A percentile compares a stretch with the other conserved stretches of the same genome.
These are phyloP conservation scores for Mungos mungo DNA, from an alignment of 2,113 vertebrate species.

Conservation along the genomic window DNA sequence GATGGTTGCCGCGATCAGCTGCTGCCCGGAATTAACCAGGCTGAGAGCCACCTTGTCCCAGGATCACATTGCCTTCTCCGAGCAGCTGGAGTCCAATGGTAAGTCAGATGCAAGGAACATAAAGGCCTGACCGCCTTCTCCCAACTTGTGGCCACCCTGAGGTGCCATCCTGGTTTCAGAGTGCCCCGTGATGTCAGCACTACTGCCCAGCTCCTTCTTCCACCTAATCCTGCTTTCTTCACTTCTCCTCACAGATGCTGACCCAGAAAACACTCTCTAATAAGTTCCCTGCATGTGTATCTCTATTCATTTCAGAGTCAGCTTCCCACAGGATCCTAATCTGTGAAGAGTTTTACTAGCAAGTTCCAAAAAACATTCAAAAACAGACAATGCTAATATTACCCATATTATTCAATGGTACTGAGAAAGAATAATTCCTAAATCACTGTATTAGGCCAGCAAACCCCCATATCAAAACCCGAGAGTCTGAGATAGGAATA, in stretches of 20 bases:
- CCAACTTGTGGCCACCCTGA: not conserved
- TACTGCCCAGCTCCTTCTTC: not conserved
- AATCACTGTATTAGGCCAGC: not conserved
- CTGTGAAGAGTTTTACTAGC: not conserved
- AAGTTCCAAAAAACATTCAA: not conserved
- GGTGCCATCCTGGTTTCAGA: not conserved
- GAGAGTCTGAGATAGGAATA: not conserved
- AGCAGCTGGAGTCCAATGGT: not conserved
- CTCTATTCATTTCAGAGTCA: not conserved
- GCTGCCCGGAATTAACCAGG: not conserved
- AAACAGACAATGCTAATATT: not conserved
- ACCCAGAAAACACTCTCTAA: not conserved
- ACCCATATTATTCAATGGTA: not conserved
- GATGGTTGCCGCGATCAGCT: not conserved
- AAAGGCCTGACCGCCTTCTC: not conserved
- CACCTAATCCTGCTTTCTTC: not conserved
- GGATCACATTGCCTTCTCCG: not conserved
- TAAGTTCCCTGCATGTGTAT: not conserved
- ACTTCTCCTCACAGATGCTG: not conserved
- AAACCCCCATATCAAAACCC: not conserved
- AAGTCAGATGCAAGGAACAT: not conserved
- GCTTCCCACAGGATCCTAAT: not conserved
- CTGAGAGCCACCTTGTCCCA: not conserved
- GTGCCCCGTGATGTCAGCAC: not conserved
- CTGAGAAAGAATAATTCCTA: conserved; percentile 5